These are phyloP conservation scores for Galaxea fascicularis DNA, from an alignment of 92 coral and sea anemone species.

Conservation along the genomic window DNA sequence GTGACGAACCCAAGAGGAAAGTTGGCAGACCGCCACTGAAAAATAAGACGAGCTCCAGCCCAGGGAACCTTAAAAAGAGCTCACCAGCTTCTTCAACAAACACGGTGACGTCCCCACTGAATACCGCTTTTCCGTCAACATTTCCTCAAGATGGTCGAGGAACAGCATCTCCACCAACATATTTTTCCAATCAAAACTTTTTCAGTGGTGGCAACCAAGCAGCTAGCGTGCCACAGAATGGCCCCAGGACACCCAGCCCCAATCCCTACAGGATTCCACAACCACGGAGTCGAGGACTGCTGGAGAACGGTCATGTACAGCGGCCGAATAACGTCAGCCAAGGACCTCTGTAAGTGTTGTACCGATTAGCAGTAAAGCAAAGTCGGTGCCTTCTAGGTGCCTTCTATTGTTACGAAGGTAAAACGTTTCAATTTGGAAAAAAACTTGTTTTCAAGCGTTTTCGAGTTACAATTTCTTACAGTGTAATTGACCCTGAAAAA, in stretches of 20 bases:
- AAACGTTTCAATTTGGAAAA: too few relatives aligned
- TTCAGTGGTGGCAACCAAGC: constrained; percentile 24
- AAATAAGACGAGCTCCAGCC: constrained; percentile 19
- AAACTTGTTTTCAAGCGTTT: too few relatives aligned
- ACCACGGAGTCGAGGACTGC: constrained; percentile 68
- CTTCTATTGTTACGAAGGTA: too few relatives aligned
- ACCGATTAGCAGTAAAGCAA: not conserved
- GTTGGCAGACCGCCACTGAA: constrained; percentile 89
- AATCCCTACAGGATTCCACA: constrained; percentile 76
- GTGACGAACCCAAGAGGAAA: constrained; percentile 86
- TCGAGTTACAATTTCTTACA: too few relatives aligned
- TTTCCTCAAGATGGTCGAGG: constrained; percentile 32
- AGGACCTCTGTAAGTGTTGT: constrained; percentile 75
- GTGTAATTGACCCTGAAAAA: too few relatives aligned
- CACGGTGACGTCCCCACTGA: constrained; percentile 38
- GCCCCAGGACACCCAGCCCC: constrained; percentile 60
- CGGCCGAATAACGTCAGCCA: constrained; percentile 55
- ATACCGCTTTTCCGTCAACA: constrained; percentile 41
- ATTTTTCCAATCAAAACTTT: constrained; percentile 32
- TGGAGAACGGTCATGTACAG: constrained; percentile 76
- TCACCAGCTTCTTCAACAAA: constrained; percentile 18
- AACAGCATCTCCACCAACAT: constrained; percentile 7
- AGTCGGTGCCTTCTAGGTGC: not conserved
- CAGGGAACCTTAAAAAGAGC: constrained; percentile 8
- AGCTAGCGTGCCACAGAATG: constrained; percentile 40